phyloP scores from a whole-genome alignment of 2,113 vertebrate species.

The Antigone vipio region DNA sequence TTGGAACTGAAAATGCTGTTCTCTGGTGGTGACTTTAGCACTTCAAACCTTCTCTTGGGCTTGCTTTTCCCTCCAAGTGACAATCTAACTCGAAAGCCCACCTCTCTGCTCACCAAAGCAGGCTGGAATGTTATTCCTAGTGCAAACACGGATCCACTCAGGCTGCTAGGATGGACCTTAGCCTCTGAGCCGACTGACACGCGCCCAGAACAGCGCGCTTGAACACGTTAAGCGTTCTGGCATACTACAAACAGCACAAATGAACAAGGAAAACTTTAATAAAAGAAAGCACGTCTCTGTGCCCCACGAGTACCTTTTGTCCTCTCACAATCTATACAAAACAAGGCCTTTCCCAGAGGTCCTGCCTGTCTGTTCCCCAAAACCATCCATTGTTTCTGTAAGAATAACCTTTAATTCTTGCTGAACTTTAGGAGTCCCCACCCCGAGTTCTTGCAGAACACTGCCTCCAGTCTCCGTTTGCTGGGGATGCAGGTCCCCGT shows the following conservation, averaged over 20 bases:
- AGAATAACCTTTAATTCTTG: conserved; percentile 22
- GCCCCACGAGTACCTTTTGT: background rate
- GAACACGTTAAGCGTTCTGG: background rate
- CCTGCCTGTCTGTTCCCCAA: background rate
- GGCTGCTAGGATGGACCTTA: background rate
- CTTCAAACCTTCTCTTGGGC: background rate
- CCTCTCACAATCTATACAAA: background rate
- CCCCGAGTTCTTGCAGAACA: background rate
- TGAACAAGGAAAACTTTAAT: background rate
- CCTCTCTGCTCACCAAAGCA: background rate
- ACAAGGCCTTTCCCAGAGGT: background rate
- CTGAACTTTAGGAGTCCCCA: conserved; percentile 1
- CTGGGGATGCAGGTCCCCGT: background rate
- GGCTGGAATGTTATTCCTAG: background rate
- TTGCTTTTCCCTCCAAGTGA: background rate
- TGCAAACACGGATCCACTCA: background rate
- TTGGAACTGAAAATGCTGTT: background rate
- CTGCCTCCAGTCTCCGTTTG: background rate
- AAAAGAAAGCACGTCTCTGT: background rate
- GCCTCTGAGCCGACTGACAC: background rate
- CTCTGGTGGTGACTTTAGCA: background rate
- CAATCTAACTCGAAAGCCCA: background rate
- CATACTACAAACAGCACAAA: background rate
- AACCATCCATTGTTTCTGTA: background rate
- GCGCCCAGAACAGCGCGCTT: background rate